phyloP scores from a whole-genome alignment of 2,888 invertebrate genomes.

The Blastobasis adustella region DNA sequence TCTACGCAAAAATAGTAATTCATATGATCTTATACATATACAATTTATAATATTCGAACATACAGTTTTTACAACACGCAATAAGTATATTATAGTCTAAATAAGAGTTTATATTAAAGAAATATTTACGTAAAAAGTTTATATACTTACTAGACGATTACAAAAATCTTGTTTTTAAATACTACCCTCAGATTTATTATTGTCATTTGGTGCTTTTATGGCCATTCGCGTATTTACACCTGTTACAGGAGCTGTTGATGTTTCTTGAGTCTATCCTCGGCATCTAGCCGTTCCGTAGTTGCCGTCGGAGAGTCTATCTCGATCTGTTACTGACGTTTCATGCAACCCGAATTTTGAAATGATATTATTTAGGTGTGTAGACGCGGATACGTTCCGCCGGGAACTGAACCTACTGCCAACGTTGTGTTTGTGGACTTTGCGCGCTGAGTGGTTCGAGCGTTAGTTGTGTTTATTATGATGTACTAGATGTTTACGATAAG shows the following conservation, averaged over 20 bases:
- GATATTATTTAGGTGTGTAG: slow-evolving; percentile 54
- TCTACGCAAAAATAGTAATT: slow-evolving; percentile 60
- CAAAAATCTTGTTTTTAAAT: slow-evolving; percentile 49
- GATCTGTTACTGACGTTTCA: slow-evolving; percentile 16
- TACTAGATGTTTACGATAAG: slow-evolving; percentile 57
- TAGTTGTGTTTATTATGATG: slow-evolving; percentile 58
- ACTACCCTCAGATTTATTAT: slow-evolving; percentile 49
- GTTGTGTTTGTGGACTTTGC: slow-evolving; percentile 55
- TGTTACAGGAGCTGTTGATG: slow-evolving; percentile 38
- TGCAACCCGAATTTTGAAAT: slow-evolving; percentile 47
- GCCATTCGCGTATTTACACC: slow-evolving; percentile 63
- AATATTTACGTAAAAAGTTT: slow-evolving; percentile 67
- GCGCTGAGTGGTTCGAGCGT: slow-evolving; percentile 54
- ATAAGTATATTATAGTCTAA: slow-evolving; percentile 61
- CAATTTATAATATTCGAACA: slow-evolving; percentile 57
- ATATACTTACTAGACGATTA: slow-evolving; percentile 31
- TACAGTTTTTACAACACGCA: slow-evolving; percentile 59
- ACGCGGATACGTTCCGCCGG: slow-evolving; percentile 34
- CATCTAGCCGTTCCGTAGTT: slow-evolving; percentile 30
- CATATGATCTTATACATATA: slow-evolving; percentile 40
- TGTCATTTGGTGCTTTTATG: slow-evolving; percentile 58
- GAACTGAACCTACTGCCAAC: slow-evolving; percentile 70
- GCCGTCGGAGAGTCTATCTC: slow-evolving; percentile 3
- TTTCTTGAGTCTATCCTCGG: slow-evolving; percentile 8
- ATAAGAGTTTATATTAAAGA: slow-evolving; percentile 69